Evolutionary conservation across 2,797 vertebrate species (phyloP).

Genomic region (Coreius guichenoti): DNA sequence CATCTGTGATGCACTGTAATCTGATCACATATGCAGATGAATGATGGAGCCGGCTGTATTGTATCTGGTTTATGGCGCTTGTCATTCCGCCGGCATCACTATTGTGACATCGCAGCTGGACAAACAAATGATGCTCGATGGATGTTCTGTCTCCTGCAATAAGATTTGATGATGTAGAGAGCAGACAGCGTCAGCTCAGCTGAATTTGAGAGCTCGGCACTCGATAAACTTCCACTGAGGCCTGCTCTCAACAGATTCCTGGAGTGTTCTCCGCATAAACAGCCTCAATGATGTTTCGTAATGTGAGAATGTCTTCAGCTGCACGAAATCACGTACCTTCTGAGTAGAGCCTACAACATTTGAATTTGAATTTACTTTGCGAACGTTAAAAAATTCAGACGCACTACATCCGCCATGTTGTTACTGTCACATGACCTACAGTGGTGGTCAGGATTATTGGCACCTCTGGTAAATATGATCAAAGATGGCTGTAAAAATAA

Average conservation of each 20-base stretch:
- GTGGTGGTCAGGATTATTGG: no score
- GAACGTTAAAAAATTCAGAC: no score
- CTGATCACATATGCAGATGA: constrained; percentile 45
- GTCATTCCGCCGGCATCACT: constrained; percentile 31
- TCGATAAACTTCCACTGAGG: not conserved
- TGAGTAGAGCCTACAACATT: no score
- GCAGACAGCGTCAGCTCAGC: not conserved
- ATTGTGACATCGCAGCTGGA: constrained; percentile 58
- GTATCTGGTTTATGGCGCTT: constrained; percentile 36
- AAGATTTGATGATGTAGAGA: constrained; percentile 20
- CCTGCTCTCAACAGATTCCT: constrained; percentile 4
- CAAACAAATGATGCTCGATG: constrained; percentile 55
- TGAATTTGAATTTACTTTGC: no score
- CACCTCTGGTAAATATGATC: no score
- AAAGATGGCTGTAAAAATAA: no score
- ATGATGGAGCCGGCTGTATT: constrained; percentile 44
- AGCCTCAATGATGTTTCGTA: not conserved
- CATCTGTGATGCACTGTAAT: constrained; percentile 16
- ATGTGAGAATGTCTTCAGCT: not conserved
- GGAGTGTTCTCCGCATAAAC: not conserved
- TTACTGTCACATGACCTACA: no score
- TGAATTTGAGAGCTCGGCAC: not conserved
- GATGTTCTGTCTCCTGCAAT: constrained; percentile 16
- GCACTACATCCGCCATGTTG: no score
- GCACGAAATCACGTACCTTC: not conserved